These are phyloP conservation scores for Tolypeutes matacus DNA, from an alignment of 2,797 vertebrate genomes.

Conservation along the genomic window DNA sequence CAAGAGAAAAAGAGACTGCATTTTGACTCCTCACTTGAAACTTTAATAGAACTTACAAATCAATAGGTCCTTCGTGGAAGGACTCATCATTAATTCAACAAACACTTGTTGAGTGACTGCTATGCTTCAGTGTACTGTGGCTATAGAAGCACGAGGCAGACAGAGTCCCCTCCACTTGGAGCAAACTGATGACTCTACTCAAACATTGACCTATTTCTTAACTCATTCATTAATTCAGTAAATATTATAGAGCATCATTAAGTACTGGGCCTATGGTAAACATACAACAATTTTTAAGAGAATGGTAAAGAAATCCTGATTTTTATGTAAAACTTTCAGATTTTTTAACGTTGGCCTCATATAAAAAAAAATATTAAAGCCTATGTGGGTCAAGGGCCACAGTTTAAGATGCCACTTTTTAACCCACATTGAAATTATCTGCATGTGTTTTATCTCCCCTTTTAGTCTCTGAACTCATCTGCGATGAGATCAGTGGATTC, in stretches of 20 bases:
- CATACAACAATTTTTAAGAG: not conserved
- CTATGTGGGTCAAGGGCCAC: not conserved
- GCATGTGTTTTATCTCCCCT: conserved; percentile 4
- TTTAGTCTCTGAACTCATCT: conserved; percentile 32
- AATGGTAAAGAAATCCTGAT: not conserved
- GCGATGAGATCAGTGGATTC: not conserved
- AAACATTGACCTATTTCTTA: not conserved
- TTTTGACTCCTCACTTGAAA: not conserved
- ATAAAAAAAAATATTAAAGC: not conserved
- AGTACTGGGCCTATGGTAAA: not conserved
- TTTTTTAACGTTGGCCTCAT: conserved; percentile 2
- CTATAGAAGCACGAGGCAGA: not conserved
- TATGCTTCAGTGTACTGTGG: not conserved
- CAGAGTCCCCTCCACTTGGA: not conserved
- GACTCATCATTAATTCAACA: not conserved
- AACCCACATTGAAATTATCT: conserved; percentile 29
- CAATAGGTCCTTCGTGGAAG: not conserved
- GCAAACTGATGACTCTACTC: not conserved
- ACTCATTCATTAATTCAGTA: not conserved
- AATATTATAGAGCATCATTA: not conserved
- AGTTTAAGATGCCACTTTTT: not conserved
- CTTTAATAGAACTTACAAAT: not conserved
- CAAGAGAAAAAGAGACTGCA: not conserved
- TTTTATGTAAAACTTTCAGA: conserved; percentile 38
- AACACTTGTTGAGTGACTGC: not conserved